Evolutionary conservation across 1,140 invertebrate species (phyloP), one percentile per base, ranked within the genome.

Genomic region (Temnothorax longispinosus): DNA sequence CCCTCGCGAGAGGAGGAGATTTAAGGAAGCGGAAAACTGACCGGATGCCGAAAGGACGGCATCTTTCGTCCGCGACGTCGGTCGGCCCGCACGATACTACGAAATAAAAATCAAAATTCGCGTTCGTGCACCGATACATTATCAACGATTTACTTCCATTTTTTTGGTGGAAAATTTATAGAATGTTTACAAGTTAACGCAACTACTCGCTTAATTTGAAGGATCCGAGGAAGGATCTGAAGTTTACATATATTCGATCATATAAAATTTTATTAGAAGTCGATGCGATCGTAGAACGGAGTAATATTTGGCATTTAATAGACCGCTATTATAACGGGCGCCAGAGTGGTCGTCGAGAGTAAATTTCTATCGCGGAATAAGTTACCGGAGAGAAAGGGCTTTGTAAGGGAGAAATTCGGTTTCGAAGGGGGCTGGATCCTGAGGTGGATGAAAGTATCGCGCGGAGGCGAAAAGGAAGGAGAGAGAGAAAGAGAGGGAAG

Each of bases 11-110:
- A 74, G 60, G 41, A 74, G 60, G 80, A 85, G 88, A 90, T 90
- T 90, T 90, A 90, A 90, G 86, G 89, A 90, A 90, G 88, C 71
- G 76, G 76, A 90, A 88, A 85, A 90, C 89, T 90, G 89, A 90
- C 89, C 89, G 80, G 86, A 87, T 54, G 35, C 21, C 47, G 67
- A 32, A 32, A 80, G n/a, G 60, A 54, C 77, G 54, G 52, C 72
- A 52, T 88, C 71, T 21, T 84, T 76, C 38, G 18, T 54, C 13
- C 18, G 18, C 15, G 58, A 13, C 11, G 6, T 32, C 50, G 32
- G 18, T 65, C 2, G 27, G 27, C 27, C 27, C 27, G 27, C 27
- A 27, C 27, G 27, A 27, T 27, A 47, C 10, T 35, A 72, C 8
- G 15, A 4, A 27, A 71, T 15, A 8, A 18, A 54, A 81, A 54